Percentiles rank a stretch among this genome's conserved stretches.
Conservation (phyloP, 1,140 invertebrate species). For the Spodoptera frugiperda region DNA sequence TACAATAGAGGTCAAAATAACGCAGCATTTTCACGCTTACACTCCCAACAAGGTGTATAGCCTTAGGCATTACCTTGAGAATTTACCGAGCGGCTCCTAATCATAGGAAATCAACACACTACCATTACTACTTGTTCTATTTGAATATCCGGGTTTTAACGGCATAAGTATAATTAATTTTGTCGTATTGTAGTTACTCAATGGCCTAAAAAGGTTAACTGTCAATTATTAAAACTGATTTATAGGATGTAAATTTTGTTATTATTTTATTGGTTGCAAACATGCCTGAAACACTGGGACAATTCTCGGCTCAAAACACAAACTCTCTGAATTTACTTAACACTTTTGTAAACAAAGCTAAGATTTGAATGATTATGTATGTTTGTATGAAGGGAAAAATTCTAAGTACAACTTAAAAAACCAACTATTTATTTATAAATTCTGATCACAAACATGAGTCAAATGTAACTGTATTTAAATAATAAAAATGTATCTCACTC, state of each 20-base stretch:
- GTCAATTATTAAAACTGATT: no score
- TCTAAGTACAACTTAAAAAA: neutral
- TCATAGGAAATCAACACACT: constrained; percentile 34
- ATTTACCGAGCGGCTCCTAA: constrained; percentile 19
- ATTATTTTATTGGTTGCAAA: neutral
- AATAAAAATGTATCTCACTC: constrained; percentile 18
- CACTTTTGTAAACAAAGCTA: no score
- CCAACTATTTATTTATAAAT: no score
- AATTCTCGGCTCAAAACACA: no score
- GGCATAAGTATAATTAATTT: neutral
- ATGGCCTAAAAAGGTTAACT: neutral
- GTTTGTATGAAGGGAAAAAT: neutral
- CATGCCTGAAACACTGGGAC: no score
- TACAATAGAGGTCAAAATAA: constrained; percentile 12
- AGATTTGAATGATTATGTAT: no score
- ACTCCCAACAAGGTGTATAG: neutral
- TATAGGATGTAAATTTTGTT: no score
- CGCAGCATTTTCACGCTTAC: neutral
- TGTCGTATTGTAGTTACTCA: constrained; percentile 5
- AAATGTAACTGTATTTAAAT: constrained; percentile 7
- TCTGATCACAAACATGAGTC: neutral
- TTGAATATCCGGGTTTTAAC: constrained; percentile 14
- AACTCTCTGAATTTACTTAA: no score
- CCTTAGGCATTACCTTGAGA: constrained; percentile 27
- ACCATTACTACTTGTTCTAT: constrained; percentile 8